These are phyloP conservation scores for Branchinecta lindahli DNA, from an alignment of 1,140 invertebrate genomes.

Conservation along the genomic window DNA sequence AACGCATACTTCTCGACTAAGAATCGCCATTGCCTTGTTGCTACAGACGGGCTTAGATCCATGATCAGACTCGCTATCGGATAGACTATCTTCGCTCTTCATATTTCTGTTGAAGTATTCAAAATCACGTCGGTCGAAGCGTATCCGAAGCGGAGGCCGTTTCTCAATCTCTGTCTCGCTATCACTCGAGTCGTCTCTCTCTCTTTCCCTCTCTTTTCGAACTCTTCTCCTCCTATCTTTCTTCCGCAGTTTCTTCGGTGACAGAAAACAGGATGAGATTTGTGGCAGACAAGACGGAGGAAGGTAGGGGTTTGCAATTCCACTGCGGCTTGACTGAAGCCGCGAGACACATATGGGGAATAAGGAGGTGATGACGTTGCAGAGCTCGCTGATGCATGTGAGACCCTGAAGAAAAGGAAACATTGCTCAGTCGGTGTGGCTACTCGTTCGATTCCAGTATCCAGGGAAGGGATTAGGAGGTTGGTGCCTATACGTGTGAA, in stretches of 20 bases:
- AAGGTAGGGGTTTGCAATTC: not conserved
- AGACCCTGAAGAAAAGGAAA: not conserved
- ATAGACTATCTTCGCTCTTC: not conserved
- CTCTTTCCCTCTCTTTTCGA: not conserved
- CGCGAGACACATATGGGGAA: not conserved
- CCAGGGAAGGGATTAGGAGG: too few relatives aligned
- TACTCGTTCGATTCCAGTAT: too few relatives aligned
- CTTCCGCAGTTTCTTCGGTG: not conserved
- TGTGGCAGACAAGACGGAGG: not conserved
- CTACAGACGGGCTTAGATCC: not conserved
- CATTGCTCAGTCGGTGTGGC: not conserved
- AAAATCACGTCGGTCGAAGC: not conserved
- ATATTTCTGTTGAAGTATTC: slow-evolving; percentile 9
- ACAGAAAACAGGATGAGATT: not conserved
- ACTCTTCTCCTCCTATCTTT: not conserved
- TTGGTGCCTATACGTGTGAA: too few relatives aligned
- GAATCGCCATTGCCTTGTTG: not conserved
- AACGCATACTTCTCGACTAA: not conserved
- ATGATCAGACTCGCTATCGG: not conserved
- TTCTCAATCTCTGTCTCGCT: not conserved
- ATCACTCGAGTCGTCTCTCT: not conserved
- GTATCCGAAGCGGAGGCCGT: not conserved
- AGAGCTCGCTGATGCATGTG: not conserved
- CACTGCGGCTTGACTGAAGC: not conserved
- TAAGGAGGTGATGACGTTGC: not conserved